Base-by-base conservation (phyloP, 1,140 invertebrate genomes). In the Acromyrmex heyeri region DNA sequence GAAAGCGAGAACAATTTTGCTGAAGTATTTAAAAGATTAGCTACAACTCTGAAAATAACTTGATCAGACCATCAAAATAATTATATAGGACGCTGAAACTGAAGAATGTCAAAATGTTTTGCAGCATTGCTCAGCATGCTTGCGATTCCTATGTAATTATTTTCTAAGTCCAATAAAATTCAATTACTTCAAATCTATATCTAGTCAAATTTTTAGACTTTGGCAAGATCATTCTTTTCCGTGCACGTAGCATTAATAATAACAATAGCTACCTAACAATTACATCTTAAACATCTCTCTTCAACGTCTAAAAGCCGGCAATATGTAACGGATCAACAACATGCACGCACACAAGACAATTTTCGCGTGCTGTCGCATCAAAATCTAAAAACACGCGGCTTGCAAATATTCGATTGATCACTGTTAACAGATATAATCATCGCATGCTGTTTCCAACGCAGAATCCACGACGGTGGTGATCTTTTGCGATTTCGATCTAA, bases 401-500 rank as follows among this genome's bases (percentile, higher is more conserved):
- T 5, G 38, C 38, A 21, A 38, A 69, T 48, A 50, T 27, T 21
- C 1, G 30, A 16, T 5, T 16, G 38, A 69, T 24, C 12, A 1
- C 7, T 8, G 14, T 69, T 38, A 79, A 67, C 62, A 48, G 61
- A 21, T 5, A 21, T 12, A 55, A 67, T 67, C 24, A 8, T 61
- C 67, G 69, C 24, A 24, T 14, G 50, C 24, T 62, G n/a, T 62
- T 75, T 38, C 7, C 69, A 61, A 83, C 79, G 79, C 69, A 75
- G 79, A 83, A 83, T 83, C 55, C 79, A 53, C 30, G 50, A 53
- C 62, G 77, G 21, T 38, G 53, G 7, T 30, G 34, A 82, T 82
- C 67, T 82, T 30, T 59, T 16, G 67, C 67, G 79, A 83, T 83
- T 83, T 73, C 79, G 79, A 83, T 73, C 79, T 61, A 61, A 34